A percentile compares a stretch with the other conserved stretches of the same genome.
phyloP scores from a whole-genome alignment of 2,888 invertebrate genomes.

The Dryobota labecula region DNA sequence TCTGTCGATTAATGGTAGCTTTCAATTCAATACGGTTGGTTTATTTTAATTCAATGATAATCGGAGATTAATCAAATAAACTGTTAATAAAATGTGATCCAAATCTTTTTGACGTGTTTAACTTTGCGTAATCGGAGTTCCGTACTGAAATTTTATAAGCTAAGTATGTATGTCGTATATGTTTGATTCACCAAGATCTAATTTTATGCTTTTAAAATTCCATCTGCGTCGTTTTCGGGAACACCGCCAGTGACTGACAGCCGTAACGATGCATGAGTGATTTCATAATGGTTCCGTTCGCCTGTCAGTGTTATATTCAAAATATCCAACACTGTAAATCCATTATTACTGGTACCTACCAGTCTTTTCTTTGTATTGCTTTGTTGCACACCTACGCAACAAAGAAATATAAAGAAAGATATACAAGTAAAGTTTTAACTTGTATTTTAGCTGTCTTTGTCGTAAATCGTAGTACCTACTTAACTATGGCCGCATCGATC shows the following conservation, averaged over 20 bases:
- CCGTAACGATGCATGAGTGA: constrained; percentile 3
- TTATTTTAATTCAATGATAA: constrained; percentile 2
- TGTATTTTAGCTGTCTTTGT: neutral
- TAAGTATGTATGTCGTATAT: too few species aligned
- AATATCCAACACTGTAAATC: neutral
- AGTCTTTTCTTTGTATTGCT: too few species aligned
- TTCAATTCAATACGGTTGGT: constrained; percentile 1
- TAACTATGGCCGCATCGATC: constrained; percentile 7
- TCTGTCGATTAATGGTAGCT: constrained; percentile 2
- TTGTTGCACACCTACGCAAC: too few species aligned
- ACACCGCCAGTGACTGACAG: constrained; percentile 12
- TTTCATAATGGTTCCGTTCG: neutral
- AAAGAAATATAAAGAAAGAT: neutral
- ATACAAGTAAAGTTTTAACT: neutral
- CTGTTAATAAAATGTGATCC: neutral
- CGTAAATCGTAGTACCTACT: neutral
- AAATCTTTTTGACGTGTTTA: neutral
- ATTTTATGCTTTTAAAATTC: constrained; percentile 17
- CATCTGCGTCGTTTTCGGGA: neutral
- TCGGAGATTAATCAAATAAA: neutral
- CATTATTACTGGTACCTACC: neutral
- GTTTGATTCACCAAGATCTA: neutral
- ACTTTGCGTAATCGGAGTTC: neutral
- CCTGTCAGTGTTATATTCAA: neutral
- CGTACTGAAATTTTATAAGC: neutral